Percentiles rank a stretch among this genome's conserved stretches.
Conservation (phyloP, 2,888 invertebrate species). For the Ichneumoninae sp. region DNA sequence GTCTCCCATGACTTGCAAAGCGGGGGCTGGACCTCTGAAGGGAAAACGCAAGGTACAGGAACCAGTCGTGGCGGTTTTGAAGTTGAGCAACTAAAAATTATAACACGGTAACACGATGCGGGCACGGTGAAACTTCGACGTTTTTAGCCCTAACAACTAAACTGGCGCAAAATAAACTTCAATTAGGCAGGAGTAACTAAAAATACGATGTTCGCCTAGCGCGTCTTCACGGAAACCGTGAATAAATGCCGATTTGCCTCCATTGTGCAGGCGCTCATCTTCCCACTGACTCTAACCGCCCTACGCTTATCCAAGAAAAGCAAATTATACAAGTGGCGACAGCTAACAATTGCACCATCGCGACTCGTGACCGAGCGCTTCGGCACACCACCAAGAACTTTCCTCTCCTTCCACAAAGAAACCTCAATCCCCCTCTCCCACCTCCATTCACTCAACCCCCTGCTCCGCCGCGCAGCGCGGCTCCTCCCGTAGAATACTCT, state of each 20-base stretch:
- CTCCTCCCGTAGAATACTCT: neutral
- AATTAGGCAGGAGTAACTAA: too few species aligned
- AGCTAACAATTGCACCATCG: neutral
- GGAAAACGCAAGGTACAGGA: neutral
- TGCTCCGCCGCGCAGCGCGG: neutral
- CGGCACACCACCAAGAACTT: neutral
- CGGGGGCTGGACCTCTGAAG: neutral
- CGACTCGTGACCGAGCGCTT: neutral
- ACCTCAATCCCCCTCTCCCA: neutral
- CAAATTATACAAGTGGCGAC: neutral
- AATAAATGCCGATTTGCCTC: neutral
- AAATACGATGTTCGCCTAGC: too few species aligned
- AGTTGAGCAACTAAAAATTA: neutral
- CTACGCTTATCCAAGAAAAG: neutral
- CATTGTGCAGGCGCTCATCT: constrained; percentile 17
- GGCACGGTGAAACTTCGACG: too few species aligned
- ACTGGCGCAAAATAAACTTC: too few species aligned
- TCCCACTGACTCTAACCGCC: neutral
- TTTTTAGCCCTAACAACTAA: too few species aligned
- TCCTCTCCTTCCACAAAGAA: neutral
- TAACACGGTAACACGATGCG: too few species aligned
- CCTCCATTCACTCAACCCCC: neutral
- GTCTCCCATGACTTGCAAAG: neutral
- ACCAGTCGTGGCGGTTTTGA: neutral
- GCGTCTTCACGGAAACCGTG: too few species aligned